Evolutionary conservation across 2,113 vertebrate genomes (phyloP), one percentile per base, ranked within the genome.

Genomic region (Microtus richardsoni): DNA sequence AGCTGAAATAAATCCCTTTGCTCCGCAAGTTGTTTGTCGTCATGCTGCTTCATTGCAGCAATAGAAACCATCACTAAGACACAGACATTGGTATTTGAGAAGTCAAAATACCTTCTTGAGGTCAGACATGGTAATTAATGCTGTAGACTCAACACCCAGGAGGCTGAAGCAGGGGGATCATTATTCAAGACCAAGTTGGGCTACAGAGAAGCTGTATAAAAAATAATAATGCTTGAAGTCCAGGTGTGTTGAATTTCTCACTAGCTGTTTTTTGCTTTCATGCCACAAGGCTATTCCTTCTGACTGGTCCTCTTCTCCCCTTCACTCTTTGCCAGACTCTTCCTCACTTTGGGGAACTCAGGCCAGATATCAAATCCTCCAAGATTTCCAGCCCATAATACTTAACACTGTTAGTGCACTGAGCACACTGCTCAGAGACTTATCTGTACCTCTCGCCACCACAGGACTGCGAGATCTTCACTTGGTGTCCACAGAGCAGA

Each of bases 311-410:
- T 82, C 73, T 90, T 58, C 75, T 89, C 58, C 64, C 41, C 64
- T 95, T 92, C 73, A 88, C 68, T 49, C 66, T 30, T 60, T 95
- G 22, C 22, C 66, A 3, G 52, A 92, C 79, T 92, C 75, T 68
- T 94, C 91, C 54, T 87, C 7, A 33, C 88, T 94, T 95, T 84
- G 79, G n/a, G 80, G 91, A 92, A 88, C 7, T 64, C 33, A 54
- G 16, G 36, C 74, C 36, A 88, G 52, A 77, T 10, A 73, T 17
- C 12, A 64, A 30, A 64, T 84, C 64, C 28, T 85, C 68, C 39
- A 94, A 91, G 30, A 92, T 36, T 89, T 88, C 64, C 79, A 41
- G 39, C 21, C 68, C 78, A 71, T 10, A 58, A 33, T 44, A 87
- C 4, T 60, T n/a, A 83, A 75, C 66, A 71, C 9, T 70, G 62